phyloP scores from a whole-genome alignment of 2,113 vertebrate species.

The Oryctolagus cuniculus region DNA sequence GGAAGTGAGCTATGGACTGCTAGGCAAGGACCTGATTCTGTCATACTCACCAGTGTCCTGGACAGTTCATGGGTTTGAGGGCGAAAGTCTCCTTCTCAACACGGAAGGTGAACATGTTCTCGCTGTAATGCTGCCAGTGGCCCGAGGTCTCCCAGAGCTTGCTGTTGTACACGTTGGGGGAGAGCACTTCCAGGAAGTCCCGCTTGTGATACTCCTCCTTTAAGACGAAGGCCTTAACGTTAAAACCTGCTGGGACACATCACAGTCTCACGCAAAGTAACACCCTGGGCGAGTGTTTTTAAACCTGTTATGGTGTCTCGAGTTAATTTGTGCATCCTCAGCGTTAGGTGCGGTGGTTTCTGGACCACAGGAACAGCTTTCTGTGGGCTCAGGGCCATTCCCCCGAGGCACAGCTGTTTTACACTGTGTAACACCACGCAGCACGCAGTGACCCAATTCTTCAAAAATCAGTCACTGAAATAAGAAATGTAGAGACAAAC shows the following conservation, averaged over 20 bases:
- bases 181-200: conserved; percentile 94
- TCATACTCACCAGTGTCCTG: conserved; percentile 94
- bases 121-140: conserved; percentile 96
- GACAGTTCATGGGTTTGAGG: conserved; percentile 98
- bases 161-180: conserved; percentile 96
- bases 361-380: not conserved
- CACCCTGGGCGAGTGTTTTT: not conserved
- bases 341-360: not conserved
- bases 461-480: not conserved
- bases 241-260: not conserved
- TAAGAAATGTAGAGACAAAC: not conserved
- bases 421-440: not conserved
- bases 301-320: not conserved
- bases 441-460: not conserved
- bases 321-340: not conserved
- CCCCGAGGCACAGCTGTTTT: not conserved
- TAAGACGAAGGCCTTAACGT: not conserved
- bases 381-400: not conserved
- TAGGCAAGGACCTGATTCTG: not conserved
- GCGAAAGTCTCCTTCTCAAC: conserved; percentile 95
- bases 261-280: not conserved
- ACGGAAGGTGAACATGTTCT: conserved; percentile 97
- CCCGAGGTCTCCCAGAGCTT: conserved; percentile 96
- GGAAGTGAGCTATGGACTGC: not conserved
- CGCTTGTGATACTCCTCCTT: conserved; percentile 94